Evolutionary conservation across 2,113 vertebrate genomes (phyloP), one percentile per base, ranked within the genome.

Genomic region (Gallinago jamesoni): DNA sequence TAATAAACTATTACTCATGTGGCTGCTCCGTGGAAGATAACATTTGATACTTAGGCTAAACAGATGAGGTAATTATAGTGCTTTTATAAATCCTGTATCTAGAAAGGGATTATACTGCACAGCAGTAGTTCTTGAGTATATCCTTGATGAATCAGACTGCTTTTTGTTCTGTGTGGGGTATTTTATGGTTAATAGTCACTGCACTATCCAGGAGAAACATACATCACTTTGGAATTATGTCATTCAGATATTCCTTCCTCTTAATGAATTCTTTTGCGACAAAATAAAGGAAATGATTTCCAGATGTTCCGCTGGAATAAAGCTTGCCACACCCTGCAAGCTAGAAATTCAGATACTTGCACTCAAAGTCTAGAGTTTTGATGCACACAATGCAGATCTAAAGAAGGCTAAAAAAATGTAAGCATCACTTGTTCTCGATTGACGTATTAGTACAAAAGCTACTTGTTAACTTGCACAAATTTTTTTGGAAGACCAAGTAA

Each of bases 251-350:
- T 53, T 83, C 62, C 63, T 83, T 75, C 62, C 67, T 53, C 59
- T 93, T 75, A 48, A 85, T 66, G 72, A 87, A 74, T 93, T 94
- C 11, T 82, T 90, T 62, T 82, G 66, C 79, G 78, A 63, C 78
- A 87, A 84, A 70, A 70, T 45, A 74, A 75, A 67, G 69, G 74
- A 92, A 92, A 92, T 62, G 0, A 24, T 67, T 93, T 81, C 89
- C 94, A 96, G 93, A 87, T 94, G 91, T 89, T 90, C 41, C 47
- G 77, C 43, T 76, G 87, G 39, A 92, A 77, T 73, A 52, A 92
- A 69, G 60, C 6, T 73, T 60, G 41, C 75, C 89, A 85, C 70
- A 69, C 86, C 86, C 86, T 85, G 52, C 59, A 75, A 68, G 25
- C 12, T 55, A 14, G 28, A 77, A 73, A 52, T 69, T 39, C 50